Evolutionary conservation across 2,113 vertebrate genomes (phyloP), one percentile per base, ranked within the genome.

Genomic region (Arizona elegans): DNA sequence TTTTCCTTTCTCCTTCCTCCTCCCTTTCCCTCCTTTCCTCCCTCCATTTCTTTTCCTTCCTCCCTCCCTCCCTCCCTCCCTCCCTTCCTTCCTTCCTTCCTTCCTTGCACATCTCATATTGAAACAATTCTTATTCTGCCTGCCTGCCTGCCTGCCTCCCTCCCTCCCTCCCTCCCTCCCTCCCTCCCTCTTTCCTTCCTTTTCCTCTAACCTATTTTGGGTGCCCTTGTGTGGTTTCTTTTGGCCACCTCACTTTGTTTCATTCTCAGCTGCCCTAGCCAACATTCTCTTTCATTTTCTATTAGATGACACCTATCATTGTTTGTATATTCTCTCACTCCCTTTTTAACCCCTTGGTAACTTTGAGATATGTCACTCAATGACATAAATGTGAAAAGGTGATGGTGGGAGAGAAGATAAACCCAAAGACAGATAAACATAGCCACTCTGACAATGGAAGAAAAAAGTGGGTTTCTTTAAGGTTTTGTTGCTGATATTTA

Each of bases 351-450:
- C n/a, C 38, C 19, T 87, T 89, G 93, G 75, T 86, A 93, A 87
- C 65, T 86, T 95, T 53, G 62, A 62, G 55, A 95, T 70, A 92
- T 50, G 54, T 95, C 93, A 90, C 50, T 93, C 55, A 95, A 89
- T 93, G 56, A 90, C 38, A 38, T 62, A 90, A 94, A 91, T 56
- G 65, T 43, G 65, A n/a, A 6, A 24, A 23, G 33, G 33, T 33
- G 55, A 12, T 1, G 62, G 62, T 26, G 11, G 19, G 53, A 7
- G 8, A 53, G 33, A 19, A 43, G 54, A 33, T 10, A 6, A 86
- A 19, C 33, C 8, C 21, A 43, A 56, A 38, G 91, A 6, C 90
- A 59, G 89, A 86, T 47, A 21, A 3, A 87, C 86, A 89, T 90
- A 23, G 54, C 86, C 70, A 92, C 26, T 93, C 59, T 91, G 47